These are phyloP conservation scores for Diceros bicornis DNA, from an alignment of 2,797 vertebrate genomes.

Conservation along the genomic window DNA sequence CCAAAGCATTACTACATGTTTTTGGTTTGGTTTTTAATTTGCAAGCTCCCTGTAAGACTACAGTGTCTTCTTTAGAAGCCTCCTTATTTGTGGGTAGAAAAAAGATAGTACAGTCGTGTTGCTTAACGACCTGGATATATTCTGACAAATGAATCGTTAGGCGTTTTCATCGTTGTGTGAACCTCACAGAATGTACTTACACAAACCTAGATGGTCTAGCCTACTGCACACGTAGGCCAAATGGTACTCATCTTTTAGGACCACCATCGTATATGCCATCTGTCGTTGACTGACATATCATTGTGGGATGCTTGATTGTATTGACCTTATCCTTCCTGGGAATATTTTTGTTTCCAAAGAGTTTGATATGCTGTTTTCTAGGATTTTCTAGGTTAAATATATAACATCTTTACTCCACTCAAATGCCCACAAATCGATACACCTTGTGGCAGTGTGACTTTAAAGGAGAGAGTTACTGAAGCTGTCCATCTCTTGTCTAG, in stretches of 20 bases:
- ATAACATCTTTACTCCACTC: background rate
- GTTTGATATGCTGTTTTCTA: background rate
- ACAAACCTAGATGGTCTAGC: too few relatives aligned
- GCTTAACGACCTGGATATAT: too few relatives aligned
- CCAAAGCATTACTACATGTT: background rate
- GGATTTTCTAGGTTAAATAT: constrained; percentile 32
- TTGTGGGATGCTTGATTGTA: too few relatives aligned
- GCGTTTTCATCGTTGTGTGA: too few relatives aligned
- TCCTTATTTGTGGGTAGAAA: background rate
- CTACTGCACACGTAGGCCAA: too few relatives aligned
- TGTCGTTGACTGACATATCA: too few relatives aligned
- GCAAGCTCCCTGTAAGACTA: background rate
- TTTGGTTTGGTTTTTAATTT: constrained; percentile 58
- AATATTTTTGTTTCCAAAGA: constrained; percentile 46
- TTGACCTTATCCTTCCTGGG: background rate
- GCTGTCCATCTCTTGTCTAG: background rate
- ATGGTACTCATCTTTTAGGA: too few relatives aligned
- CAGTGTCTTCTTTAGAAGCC: background rate
- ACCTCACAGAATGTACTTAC: too few relatives aligned
- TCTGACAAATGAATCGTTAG: too few relatives aligned
- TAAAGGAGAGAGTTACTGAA: background rate
- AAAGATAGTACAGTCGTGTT: background rate
- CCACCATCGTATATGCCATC: too few relatives aligned
- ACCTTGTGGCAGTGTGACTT: background rate
- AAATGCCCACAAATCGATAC: background rate